Evolutionary conservation across 2,888 invertebrate genomes (phyloP), one percentile per base, ranked within the genome.

Genomic region (Spodoptera littoralis): DNA sequence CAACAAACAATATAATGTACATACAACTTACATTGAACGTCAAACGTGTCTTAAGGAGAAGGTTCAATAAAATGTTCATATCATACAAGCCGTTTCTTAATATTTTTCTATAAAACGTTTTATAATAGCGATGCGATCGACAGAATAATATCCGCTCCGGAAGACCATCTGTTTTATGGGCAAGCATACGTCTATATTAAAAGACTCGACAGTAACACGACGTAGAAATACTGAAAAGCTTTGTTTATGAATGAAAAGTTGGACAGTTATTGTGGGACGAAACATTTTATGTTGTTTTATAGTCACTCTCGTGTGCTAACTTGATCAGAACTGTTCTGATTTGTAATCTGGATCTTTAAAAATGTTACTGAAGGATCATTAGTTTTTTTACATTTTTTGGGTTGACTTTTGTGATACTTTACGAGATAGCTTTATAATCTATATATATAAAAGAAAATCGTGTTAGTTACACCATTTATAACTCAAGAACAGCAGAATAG

Each of bases 81-180:
- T n/a, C 27, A 36, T 36, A 43, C 24, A 52, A 53, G 22, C 30
- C n/a, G 18, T 44, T 24, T 55, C 12, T 6, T 49, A 41, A 9
- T 44, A 55, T 46, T 24, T 56, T 22, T 42, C 44, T 41, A n/a
- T 54, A 12, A 46, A 50, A 18, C 30, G 12, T 4, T 45, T 11
- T 30, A 48, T 22, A 11, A 11, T 42, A 42, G 3, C 52, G 46
- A 65, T 65, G 41, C 44, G 43, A 54, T 54, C 46, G 41, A 56
- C 44, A 6, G 53, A 50, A 58, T 44, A 58, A 69, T 69, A 71
- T 69, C 65, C 65, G 72, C 18, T 47, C 22, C 49, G 53, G 53
- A 54, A 47, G 51, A 22, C 41, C 42, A 57, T 50, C 44, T 54
- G 68, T 65, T 65, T 53, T 49, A 41, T 45, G 27, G 44, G 43